Evolutionary conservation across 2,888 invertebrate species (phyloP).

Genomic region (Seira musarum): DNA sequence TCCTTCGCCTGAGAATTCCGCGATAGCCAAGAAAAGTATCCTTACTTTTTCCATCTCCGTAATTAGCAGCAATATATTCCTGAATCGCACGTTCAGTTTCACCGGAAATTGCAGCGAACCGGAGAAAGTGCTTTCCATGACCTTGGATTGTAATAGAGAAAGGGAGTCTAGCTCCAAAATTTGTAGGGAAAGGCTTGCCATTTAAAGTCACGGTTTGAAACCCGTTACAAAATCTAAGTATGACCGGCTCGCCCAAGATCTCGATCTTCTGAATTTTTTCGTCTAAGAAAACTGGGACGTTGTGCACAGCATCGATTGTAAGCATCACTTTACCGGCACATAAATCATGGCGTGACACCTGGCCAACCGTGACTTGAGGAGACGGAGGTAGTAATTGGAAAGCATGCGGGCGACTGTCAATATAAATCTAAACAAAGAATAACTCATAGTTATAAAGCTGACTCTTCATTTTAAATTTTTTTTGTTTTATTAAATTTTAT

Average conservation of each 20-base stretch:
- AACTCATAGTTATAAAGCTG: neutral
- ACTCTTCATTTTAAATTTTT: neutral
- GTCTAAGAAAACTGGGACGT: slow-evolving; percentile 87
- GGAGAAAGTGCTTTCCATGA: slow-evolving; percentile 80
- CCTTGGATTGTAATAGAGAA: slow-evolving; percentile 83
- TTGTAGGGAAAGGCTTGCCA: slow-evolving; percentile 78
- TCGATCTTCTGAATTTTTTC: slow-evolving; percentile 82
- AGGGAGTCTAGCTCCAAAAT: slow-evolving; percentile 85
- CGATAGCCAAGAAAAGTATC: neutral
- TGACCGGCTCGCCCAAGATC: slow-evolving; percentile 81
- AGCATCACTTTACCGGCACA: slow-evolving; percentile 88
- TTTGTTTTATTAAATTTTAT: neutral
- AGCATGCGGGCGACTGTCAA: slow-evolving; percentile 79
- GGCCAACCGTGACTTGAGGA: slow-evolving; percentile 94
- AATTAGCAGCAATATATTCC: slow-evolving; percentile 35
- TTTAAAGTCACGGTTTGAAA: slow-evolving; percentile 85
- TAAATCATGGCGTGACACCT: slow-evolving; percentile 83
- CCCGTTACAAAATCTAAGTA: slow-evolving; percentile 86
- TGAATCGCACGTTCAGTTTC: slow-evolving; percentile 80
- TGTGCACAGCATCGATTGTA: slow-evolving; percentile 85
- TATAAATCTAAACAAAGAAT: slow-evolving; percentile 78
- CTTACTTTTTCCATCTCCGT: slow-evolving; percentile 30
- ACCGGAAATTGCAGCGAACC: slow-evolving; percentile 85
- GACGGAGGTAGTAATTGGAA: slow-evolving; percentile 91
- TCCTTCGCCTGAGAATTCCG: neutral